Evolutionary conservation across 2,797 vertebrate genomes (phyloP).

Genomic region (Peromyscus nudipes): DNA sequence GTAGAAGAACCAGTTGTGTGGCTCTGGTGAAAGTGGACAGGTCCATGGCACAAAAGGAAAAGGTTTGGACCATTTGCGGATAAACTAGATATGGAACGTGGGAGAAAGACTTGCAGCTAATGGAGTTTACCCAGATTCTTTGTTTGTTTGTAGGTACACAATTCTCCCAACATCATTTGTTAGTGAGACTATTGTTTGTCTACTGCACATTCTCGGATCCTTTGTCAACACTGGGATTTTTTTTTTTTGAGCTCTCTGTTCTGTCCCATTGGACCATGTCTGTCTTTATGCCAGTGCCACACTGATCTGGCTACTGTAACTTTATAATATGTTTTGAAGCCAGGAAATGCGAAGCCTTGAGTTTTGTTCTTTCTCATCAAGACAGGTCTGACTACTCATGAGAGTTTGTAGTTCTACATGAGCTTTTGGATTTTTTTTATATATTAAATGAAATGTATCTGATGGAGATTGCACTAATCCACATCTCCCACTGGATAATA

Average conservation of each 20-base stretch:
- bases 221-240: not conserved
- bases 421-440: not conserved
- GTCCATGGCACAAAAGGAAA: not conserved
- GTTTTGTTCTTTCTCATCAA: not conserved
- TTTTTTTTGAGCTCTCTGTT: not conserved
- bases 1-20: not conserved
- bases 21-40: not conserved
- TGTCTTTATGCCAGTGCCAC: not conserved
- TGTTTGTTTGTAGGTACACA: not conserved
- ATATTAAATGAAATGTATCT: not conserved
- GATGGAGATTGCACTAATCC: not conserved
- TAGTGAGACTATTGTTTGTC: not conserved
- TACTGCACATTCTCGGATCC: not conserved
- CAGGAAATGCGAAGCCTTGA: not conserved
- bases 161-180: not conserved
- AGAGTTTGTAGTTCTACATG: not conserved
- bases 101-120: not conserved
- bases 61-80: not conserved
- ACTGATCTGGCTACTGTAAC: not conserved
- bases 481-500: not conserved
- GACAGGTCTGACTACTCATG: not conserved
- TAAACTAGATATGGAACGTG: not conserved
- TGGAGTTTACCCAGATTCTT: not conserved
- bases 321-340: not conserved
- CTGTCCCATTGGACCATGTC: not conserved